These are phyloP conservation scores for Phortica okadai DNA, from an alignment of 2,888 invertebrate species.

Conservation along the genomic window DNA sequence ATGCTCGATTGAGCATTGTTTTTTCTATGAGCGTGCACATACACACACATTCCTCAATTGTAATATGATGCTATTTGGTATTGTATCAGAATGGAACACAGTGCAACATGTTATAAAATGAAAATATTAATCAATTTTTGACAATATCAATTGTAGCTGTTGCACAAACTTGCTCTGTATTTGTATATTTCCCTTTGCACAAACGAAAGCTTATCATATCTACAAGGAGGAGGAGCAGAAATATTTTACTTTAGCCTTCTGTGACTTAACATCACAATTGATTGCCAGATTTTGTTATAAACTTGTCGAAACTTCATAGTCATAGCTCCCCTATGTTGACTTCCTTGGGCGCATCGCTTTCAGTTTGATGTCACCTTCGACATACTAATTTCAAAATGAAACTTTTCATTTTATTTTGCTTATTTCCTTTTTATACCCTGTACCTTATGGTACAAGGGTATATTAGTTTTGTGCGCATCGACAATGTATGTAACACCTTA, in stretches of 20 bases:
- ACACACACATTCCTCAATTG: too few relatives aligned
- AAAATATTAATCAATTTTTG: not conserved
- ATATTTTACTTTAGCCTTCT: not conserved
- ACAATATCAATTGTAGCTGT: not conserved
- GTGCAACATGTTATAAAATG: not conserved
- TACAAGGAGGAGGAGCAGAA: not conserved
- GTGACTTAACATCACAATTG: not conserved
- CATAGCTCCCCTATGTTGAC: too few relatives aligned
- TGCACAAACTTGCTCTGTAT: not conserved
- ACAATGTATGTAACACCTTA: too few relatives aligned
- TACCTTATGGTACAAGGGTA: too few relatives aligned
- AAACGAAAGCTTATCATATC: not conserved
- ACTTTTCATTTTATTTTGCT: not conserved
- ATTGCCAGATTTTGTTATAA: not conserved
- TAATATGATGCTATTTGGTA: not conserved
- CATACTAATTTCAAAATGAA: not conserved
- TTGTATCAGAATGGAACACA: not conserved
- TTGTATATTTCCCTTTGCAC: not conserved
- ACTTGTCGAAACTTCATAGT: not conserved
- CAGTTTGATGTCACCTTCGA: not conserved
- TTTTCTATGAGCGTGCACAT: not conserved
- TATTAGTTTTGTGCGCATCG: too few relatives aligned
- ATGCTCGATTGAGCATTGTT: conserved; percentile 28
- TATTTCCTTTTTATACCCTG: not conserved
- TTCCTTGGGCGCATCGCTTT: too few relatives aligned